Base-by-base conservation (phyloP, 2,113 vertebrate species). In the Ranitomeya imitator region DNA sequence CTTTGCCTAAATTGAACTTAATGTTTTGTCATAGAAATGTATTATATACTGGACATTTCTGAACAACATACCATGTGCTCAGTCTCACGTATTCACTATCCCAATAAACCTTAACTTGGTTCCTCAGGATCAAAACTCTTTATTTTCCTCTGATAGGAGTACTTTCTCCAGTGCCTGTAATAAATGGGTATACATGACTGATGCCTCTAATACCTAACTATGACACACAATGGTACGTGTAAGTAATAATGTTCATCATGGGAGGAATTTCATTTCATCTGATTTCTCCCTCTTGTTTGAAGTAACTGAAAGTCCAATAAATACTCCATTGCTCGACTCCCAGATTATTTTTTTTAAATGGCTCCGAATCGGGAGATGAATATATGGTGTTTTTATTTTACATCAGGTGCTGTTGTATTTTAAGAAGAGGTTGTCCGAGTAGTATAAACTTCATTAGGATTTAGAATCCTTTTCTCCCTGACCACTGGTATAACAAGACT, bases 161-260 rank as follows among this genome's bases (percentile, higher is more conserved):
- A 57, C 23, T 69, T 67, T 55, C 82, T 84, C n/a, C n/a, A n/a
- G n/a, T 45, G 61, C n/a, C n/a, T 69, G 26, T n/a, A 12, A 3
- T 71, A 54, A 67, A 84, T 55, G 82, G 71, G n/a, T 55, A 71
- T 67, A 13, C 55, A 13, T 71, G 63, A 84, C 54, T 71, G 82
- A 84, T 84, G 51, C 31, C 65, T 84, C 67, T 18, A 21, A 55
- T 84, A 71, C 21, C 82, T 84, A 54, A 52, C 54, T 84, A 55
- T 84, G 63, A 65, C 82, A 69, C 19, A 12, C 21, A 69, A 19
- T 69, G 82, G 63, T 71, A 55, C 51, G 45, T 54, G 82, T 69
- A 51, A 55, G 45, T 23, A 83, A 83, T 54, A 83, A 83, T 83
- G 81, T 69, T 83, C 81, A 83, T 69, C 81, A 67, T 83, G 63